These are phyloP conservation scores for Metalampra italica DNA, from an alignment of 2,888 invertebrate species.

Conservation along the genomic window DNA sequence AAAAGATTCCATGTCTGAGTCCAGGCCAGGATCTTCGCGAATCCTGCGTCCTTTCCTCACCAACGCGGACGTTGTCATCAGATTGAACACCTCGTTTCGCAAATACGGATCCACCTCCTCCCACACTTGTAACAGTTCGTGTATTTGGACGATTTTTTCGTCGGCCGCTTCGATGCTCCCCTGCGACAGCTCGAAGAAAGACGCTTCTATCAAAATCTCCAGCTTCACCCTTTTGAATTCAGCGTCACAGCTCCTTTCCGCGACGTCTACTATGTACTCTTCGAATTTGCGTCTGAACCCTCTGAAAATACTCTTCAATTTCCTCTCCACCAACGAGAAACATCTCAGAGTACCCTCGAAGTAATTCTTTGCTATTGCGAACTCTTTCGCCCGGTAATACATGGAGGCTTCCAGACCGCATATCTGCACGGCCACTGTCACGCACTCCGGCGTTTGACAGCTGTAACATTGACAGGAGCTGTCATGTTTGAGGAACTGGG, in stretches of 20 bases:
- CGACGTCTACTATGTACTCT: slow-evolving; percentile 31
- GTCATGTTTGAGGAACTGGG: slow-evolving; percentile 42
- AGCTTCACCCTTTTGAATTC: slow-evolving; percentile 34
- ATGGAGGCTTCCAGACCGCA: slow-evolving; percentile 43
- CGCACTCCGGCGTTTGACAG: slow-evolving; percentile 34
- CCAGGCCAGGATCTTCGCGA: slow-evolving; percentile 23
- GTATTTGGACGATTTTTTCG: slow-evolving; percentile 41
- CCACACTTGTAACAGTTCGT: slow-evolving; percentile 42
- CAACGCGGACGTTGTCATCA: slow-evolving; percentile 42
- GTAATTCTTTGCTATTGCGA: slow-evolving; percentile 49
- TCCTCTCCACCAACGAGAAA: slow-evolving; percentile 30
- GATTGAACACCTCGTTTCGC: slow-evolving; percentile 46
- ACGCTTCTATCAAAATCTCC: slow-evolving; percentile 44
- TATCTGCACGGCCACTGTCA: slow-evolving; percentile 32
- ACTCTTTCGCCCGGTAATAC: slow-evolving; percentile 49
- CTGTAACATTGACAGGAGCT: slow-evolving; percentile 41
- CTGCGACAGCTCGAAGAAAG: slow-evolving; percentile 47
- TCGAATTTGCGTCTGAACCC: slow-evolving; percentile 24
- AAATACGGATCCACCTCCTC: slow-evolving; percentile 27
- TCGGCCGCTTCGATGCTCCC: slow-evolving; percentile 35
- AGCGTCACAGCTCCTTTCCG: slow-evolving; percentile 17
- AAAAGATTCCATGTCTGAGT: slow-evolving; percentile 37
- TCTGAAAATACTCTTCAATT: slow-evolving; percentile 24
- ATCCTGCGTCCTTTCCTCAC: slow-evolving; percentile 28
- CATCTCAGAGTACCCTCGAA: slow-evolving; percentile 41